Evolutionary conservation across 2,113 vertebrate species (phyloP).

Genomic region (Zapus hudsonius): DNA sequence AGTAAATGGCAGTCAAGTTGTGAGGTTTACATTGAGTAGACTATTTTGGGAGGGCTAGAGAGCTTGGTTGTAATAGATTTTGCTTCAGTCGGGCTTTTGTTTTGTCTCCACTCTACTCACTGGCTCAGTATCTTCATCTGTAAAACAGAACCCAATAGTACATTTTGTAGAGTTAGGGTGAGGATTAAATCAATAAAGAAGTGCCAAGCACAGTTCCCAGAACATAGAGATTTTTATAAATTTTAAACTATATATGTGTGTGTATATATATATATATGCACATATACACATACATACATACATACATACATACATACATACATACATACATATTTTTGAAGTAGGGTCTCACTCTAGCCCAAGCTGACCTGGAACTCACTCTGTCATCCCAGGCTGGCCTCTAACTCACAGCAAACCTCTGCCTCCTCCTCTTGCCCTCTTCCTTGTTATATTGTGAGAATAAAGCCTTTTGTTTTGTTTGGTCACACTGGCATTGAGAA

Average conservation of each 20-base stretch:
- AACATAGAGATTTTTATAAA: not conserved
- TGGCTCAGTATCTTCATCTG: conserved; percentile 19
- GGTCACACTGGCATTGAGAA: not conserved
- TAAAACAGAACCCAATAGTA: conserved; percentile 9
- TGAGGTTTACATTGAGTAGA: not conserved
- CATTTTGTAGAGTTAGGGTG: conserved; percentile 6
- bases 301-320: no score
- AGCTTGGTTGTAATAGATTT: not conserved
- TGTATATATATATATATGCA: no score
- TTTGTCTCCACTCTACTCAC: not conserved
- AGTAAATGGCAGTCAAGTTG: conserved; percentile 29
- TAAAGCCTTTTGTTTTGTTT: conserved; percentile 25
- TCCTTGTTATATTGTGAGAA: conserved; percentile 19
- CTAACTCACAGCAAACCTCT: no score
- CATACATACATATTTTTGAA: no score
- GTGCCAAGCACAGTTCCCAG: conserved; percentile 9
- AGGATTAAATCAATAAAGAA: conserved; percentile 49
- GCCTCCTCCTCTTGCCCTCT: not conserved
- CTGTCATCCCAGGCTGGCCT: no score
- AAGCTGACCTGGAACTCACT: no score
- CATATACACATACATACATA: no score
- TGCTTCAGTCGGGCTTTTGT: not conserved
- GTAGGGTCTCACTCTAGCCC: no score
- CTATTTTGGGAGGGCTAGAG: not conserved
- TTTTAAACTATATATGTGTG: not conserved